A percentile compares a stretch with the other conserved stretches of the same genome.
Conservation (phyloP, 1,140 invertebrate species). For the Lasaia peninsularis region DNA sequence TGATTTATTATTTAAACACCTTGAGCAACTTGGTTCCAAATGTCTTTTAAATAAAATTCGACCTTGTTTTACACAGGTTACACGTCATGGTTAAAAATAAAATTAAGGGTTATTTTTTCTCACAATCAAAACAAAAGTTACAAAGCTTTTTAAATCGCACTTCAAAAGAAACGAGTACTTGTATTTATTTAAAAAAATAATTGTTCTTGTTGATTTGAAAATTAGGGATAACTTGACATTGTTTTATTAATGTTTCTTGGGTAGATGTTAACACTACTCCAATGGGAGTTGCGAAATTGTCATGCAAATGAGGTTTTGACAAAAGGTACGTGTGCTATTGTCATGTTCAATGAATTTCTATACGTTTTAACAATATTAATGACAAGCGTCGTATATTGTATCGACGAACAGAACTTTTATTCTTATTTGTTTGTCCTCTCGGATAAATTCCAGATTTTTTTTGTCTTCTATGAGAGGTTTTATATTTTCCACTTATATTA, state of each 20-base stretch:
- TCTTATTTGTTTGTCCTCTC: too few species aligned
- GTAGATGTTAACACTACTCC: not conserved
- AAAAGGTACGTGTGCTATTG: not conserved
- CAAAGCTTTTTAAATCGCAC: too few species aligned
- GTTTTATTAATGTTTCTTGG: not conserved
- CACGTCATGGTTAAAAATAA: conserved; percentile 8
- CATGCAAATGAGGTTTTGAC: not conserved
- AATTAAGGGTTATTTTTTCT: conserved; percentile 53
- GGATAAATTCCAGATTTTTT: too few species aligned
- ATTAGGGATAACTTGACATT: not conserved
- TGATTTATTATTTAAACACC: too few species aligned
- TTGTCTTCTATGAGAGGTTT: too few species aligned
- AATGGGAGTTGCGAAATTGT: not conserved
- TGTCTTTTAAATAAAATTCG: too few species aligned
- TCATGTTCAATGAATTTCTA: not conserved
- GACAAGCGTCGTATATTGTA: not conserved
- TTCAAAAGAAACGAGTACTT: too few species aligned
- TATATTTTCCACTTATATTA: too few species aligned
- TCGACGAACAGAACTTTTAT: too few species aligned
- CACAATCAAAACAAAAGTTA: conserved; percentile 52
- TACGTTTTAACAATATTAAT: conserved; percentile 8
- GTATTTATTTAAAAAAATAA: not conserved
- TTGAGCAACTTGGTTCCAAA: too few species aligned
- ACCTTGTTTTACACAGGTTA: not conserved
- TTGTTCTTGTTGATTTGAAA: not conserved